Conservation (phyloP, 2,797 vertebrate species). For the Tapera naevia region DNA sequence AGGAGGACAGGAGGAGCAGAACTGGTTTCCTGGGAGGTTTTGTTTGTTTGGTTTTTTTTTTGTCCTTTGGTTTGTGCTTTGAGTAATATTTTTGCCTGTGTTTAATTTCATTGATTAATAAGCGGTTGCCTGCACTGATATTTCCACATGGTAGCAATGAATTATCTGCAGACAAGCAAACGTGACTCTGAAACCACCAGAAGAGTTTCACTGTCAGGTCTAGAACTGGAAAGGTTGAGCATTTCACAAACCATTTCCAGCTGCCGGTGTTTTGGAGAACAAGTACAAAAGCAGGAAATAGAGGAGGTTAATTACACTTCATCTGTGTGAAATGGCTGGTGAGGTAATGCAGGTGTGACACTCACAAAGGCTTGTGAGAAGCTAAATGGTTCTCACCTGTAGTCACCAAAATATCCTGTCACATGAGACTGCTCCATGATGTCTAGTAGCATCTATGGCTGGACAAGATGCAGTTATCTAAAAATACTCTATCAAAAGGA, state of each 20-base stretch:
- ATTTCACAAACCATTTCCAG: not conserved
- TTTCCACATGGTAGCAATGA: not conserved
- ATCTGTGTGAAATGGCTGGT: not conserved
- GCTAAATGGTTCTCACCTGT: not conserved
- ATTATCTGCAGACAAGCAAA: not conserved
- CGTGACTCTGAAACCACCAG: not conserved
- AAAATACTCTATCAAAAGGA: not conserved
- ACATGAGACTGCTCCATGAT: rapidly evolving
- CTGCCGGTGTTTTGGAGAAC: not conserved
- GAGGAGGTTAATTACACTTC: not conserved
- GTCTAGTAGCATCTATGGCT: not conserved
- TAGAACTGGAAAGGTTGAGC: not conserved
- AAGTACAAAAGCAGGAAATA: not conserved
- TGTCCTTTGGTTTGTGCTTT: not conserved
- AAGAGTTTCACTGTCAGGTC: not conserved
- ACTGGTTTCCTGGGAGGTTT: rapidly evolving
- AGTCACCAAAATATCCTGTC: not conserved
- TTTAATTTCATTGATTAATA: not conserved
- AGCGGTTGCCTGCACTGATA: not conserved
- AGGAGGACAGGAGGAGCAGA: not conserved
- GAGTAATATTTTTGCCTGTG: not conserved
- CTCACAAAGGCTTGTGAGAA: not conserved
- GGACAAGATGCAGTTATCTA: not conserved
- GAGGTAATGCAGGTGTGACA: conserved; percentile 15
- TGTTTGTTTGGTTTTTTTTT: not conserved